Evolutionary conservation across 2,113 vertebrate species (phyloP).

Genomic region (Centropristis striata): DNA sequence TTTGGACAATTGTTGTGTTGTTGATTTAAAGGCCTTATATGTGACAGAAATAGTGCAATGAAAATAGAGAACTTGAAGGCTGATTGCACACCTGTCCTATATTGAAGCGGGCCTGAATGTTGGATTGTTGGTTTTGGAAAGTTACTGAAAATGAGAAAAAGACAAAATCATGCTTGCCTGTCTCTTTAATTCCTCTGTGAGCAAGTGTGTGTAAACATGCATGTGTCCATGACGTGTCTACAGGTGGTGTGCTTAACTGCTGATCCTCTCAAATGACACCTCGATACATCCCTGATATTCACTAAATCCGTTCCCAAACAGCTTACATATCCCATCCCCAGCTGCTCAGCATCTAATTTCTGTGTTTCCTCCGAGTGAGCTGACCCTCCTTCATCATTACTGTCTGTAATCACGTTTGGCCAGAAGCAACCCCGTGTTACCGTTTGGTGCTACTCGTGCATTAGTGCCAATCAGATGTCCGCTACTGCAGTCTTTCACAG

Average conservation of each 20-base stretch:
- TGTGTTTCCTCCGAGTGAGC: slow-evolving; percentile 23
- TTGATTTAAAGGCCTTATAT: too few relatives aligned
- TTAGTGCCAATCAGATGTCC: slow-evolving; percentile 62
- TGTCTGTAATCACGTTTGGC: slow-evolving; percentile 46
- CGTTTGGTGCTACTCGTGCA: slow-evolving; percentile 16
- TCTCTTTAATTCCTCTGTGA: too few relatives aligned
- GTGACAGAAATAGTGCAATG: too few relatives aligned
- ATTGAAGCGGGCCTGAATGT: not conserved
- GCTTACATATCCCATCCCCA: slow-evolving; percentile 10
- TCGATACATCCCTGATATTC: slow-evolving; percentile 15
- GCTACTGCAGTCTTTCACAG: slow-evolving; percentile 36
- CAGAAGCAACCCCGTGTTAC: slow-evolving; percentile 24
- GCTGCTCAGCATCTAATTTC: slow-evolving; percentile 26
- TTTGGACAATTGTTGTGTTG: too few relatives aligned
- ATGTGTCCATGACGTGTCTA: not conserved
- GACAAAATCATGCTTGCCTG: not conserved
- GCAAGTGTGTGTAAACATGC: not conserved
- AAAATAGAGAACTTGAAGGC: too few relatives aligned
- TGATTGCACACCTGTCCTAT: too few relatives aligned
- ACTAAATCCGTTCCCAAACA: slow-evolving; percentile 21
- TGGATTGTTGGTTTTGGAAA: not conserved
- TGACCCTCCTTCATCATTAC: slow-evolving; percentile 46
- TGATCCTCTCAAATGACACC: slow-evolving; percentile 19
- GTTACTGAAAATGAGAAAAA: not conserved
- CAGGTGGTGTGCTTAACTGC: not conserved